Percentiles rank a stretch among this genome's conserved stretches.
Conservation (phyloP, 2,888 invertebrate species). For the Emesis furor region DNA sequence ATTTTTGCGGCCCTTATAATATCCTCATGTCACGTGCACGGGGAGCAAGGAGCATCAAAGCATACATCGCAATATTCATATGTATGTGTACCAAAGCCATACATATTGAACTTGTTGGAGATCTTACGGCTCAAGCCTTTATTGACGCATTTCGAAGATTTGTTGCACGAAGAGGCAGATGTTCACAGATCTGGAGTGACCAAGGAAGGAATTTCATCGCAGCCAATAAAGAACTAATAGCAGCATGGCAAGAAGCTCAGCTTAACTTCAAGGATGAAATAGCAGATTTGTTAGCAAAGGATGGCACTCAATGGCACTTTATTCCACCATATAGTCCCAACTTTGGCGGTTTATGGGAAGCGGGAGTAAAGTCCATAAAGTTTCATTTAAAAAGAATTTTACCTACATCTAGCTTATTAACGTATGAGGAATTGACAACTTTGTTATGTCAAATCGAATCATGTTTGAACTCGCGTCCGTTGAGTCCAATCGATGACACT, state of each 20-base stretch:
- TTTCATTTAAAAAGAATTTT: too few relatives aligned
- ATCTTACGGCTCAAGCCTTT: constrained; percentile 69
- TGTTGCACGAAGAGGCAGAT: constrained; percentile 62
- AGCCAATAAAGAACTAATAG: constrained; percentile 55
- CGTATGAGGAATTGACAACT: too few relatives aligned
- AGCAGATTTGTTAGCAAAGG: constrained; percentile 9
- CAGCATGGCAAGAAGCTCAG: constrained; percentile 47
- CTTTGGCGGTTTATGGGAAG: too few relatives aligned
- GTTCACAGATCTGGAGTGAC: constrained; percentile 58
- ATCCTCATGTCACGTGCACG: constrained; percentile 41
- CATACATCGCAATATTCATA: constrained; percentile 74
- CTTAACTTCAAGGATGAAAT: constrained; percentile 35
- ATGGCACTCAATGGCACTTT: background rate
- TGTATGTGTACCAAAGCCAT: constrained; percentile 72
- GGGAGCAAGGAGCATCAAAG: constrained; percentile 67
- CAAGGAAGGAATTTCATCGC: constrained; percentile 66
- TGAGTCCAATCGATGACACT: too few relatives aligned
- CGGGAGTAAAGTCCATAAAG: too few relatives aligned
- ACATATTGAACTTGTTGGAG: constrained; percentile 70
- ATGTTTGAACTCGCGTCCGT: too few relatives aligned
- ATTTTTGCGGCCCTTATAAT: too few relatives aligned
- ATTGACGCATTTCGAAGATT: constrained; percentile 71
- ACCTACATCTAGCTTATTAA: too few relatives aligned
- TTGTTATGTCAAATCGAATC: too few relatives aligned
- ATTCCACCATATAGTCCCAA: background rate